Evolutionary conservation across 2,888 invertebrate genomes (phyloP).

Genomic region (Lithosia quadra): DNA sequence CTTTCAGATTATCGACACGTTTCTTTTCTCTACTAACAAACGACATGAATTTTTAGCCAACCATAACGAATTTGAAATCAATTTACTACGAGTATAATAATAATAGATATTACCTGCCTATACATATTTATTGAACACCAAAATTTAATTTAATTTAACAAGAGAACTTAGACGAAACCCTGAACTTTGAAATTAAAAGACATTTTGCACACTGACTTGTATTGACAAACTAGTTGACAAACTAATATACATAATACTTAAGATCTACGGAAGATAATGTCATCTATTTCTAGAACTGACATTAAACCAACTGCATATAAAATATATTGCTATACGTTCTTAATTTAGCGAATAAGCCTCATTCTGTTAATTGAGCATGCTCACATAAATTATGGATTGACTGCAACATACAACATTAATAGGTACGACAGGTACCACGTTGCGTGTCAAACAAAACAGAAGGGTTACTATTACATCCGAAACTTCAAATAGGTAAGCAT

Average conservation of each 20-base stretch:
- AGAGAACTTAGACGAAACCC: neutral
- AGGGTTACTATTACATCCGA: slow-evolving; percentile 5
- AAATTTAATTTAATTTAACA: no score
- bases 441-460: slow-evolving; percentile 38
- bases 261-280: slow-evolving; percentile 9
- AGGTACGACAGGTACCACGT: slow-evolving; percentile 29
- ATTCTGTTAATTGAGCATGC: slow-evolving; percentile 37
- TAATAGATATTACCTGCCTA: no score
- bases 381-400: slow-evolving; percentile 24
- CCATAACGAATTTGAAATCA: no score
- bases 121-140: no score
- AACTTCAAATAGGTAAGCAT: no score
- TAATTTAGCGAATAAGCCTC: slow-evolving; percentile 7
- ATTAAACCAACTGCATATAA: slow-evolving; percentile 16
- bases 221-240: neutral
- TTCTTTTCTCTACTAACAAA: neutral
- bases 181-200: neutral
- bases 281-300: slow-evolving; percentile 16
- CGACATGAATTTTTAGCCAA: no score
- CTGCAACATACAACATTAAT: slow-evolving; percentile 25
- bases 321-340: slow-evolving; percentile 7
- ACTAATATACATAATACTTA: neutral
- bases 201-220: neutral
- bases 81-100: no score
- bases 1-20: slow-evolving; percentile 2